A percentile compares a stretch with the other conserved stretches of the same genome.
These are phyloP conservation scores for Eulemur coronatus DNA, from an alignment of 2,797 vertebrate genomes.

Conservation along the genomic window DNA sequence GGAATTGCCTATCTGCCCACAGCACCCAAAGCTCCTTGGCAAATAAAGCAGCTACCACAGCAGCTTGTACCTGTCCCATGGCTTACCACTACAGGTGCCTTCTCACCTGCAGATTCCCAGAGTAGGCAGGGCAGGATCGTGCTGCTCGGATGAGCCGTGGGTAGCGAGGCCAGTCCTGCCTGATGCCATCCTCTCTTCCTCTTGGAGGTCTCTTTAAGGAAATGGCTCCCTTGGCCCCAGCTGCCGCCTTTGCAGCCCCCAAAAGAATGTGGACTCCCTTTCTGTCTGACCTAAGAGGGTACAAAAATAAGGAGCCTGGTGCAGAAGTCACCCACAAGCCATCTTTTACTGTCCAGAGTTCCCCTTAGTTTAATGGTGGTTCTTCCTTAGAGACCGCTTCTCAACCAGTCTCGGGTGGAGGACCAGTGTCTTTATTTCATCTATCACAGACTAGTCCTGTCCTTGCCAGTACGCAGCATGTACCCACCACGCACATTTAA, in stretches of 20 bases:
- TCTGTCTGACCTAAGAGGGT: neutral
- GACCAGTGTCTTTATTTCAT: neutral
- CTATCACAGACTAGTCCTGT: neutral
- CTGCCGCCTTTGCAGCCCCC: neutral
- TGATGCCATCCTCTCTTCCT: neutral
- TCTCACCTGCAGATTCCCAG: neutral
- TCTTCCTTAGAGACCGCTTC: neutral
- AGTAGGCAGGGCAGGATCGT: neutral
- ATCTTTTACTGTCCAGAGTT: neutral
- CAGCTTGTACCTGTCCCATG: neutral
- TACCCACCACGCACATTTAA: neutral
- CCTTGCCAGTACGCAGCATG: fast-evolving
- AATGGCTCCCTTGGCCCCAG: too few species aligned
- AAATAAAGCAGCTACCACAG: neutral
- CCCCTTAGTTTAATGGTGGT: neutral
- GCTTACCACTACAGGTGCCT: neutral
- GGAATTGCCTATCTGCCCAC: neutral
- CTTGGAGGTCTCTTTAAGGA: neutral
- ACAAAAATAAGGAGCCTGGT: neutral
- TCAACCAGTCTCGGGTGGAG: neutral
- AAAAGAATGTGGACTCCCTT: neutral
- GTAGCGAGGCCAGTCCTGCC: neutral
- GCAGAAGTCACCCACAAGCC: fast-evolving
- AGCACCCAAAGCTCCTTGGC: neutral
- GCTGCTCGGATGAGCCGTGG: neutral